Conservation (phyloP, 2,888 invertebrate species). For the Schizaphis graminum region DNA sequence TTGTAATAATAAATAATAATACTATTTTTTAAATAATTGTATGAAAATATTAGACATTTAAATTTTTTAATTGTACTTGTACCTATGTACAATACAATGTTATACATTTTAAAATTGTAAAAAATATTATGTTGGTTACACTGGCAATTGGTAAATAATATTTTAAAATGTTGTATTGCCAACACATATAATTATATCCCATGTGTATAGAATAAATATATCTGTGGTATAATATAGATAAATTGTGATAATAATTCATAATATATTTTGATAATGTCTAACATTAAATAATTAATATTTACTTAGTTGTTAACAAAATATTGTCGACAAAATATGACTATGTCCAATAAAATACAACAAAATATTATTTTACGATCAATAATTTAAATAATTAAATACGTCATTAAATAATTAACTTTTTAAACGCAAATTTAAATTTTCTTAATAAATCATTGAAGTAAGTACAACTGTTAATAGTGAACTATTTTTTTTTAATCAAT, state of each 20-base stretch:
- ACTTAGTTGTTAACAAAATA: background rate
- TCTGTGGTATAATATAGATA: no score
- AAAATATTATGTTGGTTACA: conserved; percentile 4
- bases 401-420: background rate
- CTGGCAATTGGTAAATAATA: background rate
- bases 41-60: background rate
- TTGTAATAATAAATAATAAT: background rate
- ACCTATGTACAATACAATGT: background rate
- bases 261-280: no score
- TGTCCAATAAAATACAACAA: background rate
- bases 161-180: background rate
- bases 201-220: no score
- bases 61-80: background rate
- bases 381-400: background rate
- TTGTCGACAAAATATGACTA: background rate
- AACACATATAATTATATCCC: background rate
- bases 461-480: background rate
- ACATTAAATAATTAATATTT: no score
- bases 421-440: background rate
- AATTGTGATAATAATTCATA: no score
- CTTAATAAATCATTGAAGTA: background rate
- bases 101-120: background rate
- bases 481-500: background rate
- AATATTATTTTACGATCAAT: background rate
- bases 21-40: background rate